phyloP scores from a whole-genome alignment of 2,888 invertebrate species.

The Heliconius ethilla region DNA sequence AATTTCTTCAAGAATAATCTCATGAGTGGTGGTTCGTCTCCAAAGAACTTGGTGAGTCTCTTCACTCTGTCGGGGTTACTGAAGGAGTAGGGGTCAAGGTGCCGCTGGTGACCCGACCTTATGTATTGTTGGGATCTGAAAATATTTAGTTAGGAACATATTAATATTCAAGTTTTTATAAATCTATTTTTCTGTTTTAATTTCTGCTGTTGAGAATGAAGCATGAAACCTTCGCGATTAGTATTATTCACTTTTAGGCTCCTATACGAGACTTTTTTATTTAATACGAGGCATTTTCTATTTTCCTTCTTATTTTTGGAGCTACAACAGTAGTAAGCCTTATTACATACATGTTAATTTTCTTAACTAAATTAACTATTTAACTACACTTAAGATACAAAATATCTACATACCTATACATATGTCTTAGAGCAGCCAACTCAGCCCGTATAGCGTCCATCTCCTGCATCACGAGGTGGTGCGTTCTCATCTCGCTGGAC shows the following conservation, averaged over 20 bases:
- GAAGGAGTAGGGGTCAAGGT: constrained; percentile 85
- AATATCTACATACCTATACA: constrained; percentile 79
- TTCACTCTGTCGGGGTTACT: constrained; percentile 94
- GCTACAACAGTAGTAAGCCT: too few relatives aligned
- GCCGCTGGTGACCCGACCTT: constrained; percentile 73
- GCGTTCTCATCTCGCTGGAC: constrained; percentile 94
- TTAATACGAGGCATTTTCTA: too few relatives aligned
- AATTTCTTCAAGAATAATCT: constrained; percentile 94
- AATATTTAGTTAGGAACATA: neutral
- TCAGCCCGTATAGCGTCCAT: constrained; percentile 93
- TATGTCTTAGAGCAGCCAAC: constrained; percentile 88
- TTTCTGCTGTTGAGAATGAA: too few relatives aligned
- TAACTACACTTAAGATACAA: too few relatives aligned
- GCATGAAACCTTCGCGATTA: too few relatives aligned
- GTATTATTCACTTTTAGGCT: too few relatives aligned
- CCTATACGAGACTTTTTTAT: too few relatives aligned
- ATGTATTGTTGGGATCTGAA: constrained; percentile 85
- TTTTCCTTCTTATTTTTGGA: too few relatives aligned
- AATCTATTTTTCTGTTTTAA: too few relatives aligned
- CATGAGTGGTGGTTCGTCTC: constrained; percentile 94
- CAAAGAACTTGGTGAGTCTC: constrained; percentile 95
- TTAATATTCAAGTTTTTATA: too few relatives aligned
- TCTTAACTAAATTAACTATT: too few relatives aligned
- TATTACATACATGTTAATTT: too few relatives aligned
- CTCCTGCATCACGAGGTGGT: constrained; percentile 94